phyloP scores from a whole-genome alignment of 2,797 vertebrate species.

The Rhinogobio ventralis region DNA sequence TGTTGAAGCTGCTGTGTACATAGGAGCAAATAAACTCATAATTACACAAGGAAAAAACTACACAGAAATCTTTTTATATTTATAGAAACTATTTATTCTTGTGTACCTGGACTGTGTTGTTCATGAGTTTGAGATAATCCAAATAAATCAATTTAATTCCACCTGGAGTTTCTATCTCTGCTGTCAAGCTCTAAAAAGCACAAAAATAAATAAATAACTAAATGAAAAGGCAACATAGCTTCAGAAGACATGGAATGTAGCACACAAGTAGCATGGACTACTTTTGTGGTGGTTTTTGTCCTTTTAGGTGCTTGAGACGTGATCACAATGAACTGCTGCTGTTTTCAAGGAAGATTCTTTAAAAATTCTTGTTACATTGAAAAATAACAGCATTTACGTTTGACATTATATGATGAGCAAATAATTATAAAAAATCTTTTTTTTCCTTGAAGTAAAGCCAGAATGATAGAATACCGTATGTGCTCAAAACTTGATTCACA shows the following conservation, averaged over 20 bases:
- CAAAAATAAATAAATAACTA: not conserved
- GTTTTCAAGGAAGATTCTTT: not conserved
- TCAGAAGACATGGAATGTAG: not conserved
- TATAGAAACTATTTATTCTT: not conserved
- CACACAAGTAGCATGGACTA: not conserved
- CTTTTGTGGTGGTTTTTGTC: not conserved
- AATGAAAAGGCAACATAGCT: slow-evolving; percentile 8
- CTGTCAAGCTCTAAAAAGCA: slow-evolving; percentile 13
- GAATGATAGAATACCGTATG: not conserved
- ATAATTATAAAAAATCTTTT: not conserved
- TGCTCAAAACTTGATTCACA: not conserved
- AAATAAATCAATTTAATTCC: not conserved
- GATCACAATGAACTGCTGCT: not conserved
- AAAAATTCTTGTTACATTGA: not conserved
- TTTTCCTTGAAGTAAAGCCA: not conserved
- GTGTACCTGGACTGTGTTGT: not conserved
- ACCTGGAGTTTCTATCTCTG: slow-evolving; percentile 3
- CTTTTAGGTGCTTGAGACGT: not conserved
- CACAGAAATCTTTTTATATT: not conserved
- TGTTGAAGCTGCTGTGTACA: not conserved
- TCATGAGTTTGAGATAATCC: not conserved
- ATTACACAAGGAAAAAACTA: not conserved
- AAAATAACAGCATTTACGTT: not conserved
- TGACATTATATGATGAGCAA: not conserved
- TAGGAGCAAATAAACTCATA: not conserved